Base-by-base conservation (phyloP, 2,797 vertebrate genomes). In the Arnoldichthys spilopterus region DNA sequence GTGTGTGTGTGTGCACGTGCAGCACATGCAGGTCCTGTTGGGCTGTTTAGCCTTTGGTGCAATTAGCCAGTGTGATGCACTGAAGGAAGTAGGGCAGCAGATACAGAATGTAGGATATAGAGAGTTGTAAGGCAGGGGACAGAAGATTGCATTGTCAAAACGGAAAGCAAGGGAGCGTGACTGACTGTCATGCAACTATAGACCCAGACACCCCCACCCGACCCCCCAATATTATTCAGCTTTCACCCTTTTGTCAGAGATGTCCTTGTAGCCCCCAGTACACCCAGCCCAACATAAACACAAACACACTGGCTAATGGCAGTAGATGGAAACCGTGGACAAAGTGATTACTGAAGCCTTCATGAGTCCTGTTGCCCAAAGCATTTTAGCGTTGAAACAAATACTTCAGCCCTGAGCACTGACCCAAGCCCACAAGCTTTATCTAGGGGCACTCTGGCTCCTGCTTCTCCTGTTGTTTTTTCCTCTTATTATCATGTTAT, bases 111-210 rank as follows among this genome's bases (percentile, higher is more conserved):
- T 34, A 64, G 49, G 71, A 47, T 43, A 24, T 26, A 67, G 67
- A 37, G 47, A 67, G 43, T 18, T 61, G 7, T 16, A 24, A 16
- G 54, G 11, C 26, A 28, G 18, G 22, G 18, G 22, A n/a, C 22
- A 63, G 45, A 59, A 58, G 47, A 15, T 5, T 30, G 26, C 71
- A 51, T 30, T 22, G 67, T 51, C n/a, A n/a, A 62, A 68, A 40
- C 45, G 1, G 30, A 30, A 30, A 24, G 40, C 43, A 47, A 54
- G 32, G 56, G 45, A 49, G 8, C 30, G 71, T 51, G 70, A 73
- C 78, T 45, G 18, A 74, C 58, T 53, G 67, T 49, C 66, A 64
- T 70, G 56, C 45, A 47, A 79, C 28, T 74, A n/a, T n/a, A n/a
- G n/a, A n/a, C n/a, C n/a, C n/a, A n/a, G n/a, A n/a, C n/a, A n/a